Evolutionary conservation across 2,888 invertebrate genomes (phyloP).

Genomic region (Meiosimyza platycephala): DNA sequence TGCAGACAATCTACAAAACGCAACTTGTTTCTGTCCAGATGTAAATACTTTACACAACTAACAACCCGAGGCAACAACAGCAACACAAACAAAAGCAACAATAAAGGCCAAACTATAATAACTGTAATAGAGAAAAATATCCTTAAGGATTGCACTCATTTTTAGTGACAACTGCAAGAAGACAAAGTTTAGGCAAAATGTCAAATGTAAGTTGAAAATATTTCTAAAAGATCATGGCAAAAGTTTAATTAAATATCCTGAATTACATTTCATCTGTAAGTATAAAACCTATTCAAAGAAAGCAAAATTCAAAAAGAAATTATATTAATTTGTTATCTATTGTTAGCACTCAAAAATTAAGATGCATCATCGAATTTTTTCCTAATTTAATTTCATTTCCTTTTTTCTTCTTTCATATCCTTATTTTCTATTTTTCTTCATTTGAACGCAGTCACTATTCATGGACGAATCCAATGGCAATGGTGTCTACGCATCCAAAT

Average conservation of each 20-base stretch:
- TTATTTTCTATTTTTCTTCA: slow-evolving; percentile 18
- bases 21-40: slow-evolving; percentile 50
- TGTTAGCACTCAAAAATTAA: background rate
- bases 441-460: slow-evolving; percentile 57
- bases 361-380: slow-evolving; percentile 28
- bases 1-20: slow-evolving; percentile 56
- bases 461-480: slow-evolving; percentile 67
- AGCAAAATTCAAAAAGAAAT: background rate
- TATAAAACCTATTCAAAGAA: background rate
- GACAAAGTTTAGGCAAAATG: slow-evolving; percentile 48
- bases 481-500: slow-evolving; percentile 59
- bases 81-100: background rate
- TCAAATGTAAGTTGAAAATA: slow-evolving; percentile 56
- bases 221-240: too few relatives aligned
- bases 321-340: background rate
- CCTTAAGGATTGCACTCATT: background rate
- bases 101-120: background rate
- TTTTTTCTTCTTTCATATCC: slow-evolving; percentile 11
- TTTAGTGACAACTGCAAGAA: background rate
- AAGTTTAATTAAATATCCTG: too few relatives aligned
- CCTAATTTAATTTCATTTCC: slow-evolving; percentile 10
- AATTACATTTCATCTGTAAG: too few relatives aligned
- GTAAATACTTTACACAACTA: slow-evolving; percentile 31
- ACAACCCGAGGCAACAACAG: slow-evolving; percentile 19
- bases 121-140: too few relatives aligned